Conservation (phyloP, 2,797 vertebrate genomes). For the Pristis pectinata region DNA sequence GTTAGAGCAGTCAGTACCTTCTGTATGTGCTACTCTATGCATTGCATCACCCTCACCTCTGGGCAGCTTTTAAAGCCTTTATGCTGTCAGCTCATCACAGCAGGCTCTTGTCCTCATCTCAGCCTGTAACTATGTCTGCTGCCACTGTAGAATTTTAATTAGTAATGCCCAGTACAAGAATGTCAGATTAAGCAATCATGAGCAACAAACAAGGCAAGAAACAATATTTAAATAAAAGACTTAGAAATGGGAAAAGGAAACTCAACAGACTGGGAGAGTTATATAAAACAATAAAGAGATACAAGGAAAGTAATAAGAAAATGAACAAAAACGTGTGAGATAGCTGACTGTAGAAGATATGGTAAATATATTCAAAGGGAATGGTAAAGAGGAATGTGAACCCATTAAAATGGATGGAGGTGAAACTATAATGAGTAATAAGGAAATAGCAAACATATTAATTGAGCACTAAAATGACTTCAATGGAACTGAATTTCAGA, state of each 20-base stretch:
- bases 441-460: neutral
- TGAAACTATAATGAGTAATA: neutral
- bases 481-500: too few relatives aligned
- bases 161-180: neutral
- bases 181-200: conserved; percentile 7
- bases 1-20: neutral
- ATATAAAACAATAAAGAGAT: neutral
- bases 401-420: neutral
- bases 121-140: neutral
- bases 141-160: neutral
- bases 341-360: neutral
- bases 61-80: neutral
- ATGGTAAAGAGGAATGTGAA: neutral
- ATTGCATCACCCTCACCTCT: neutral
- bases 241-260: neutral
- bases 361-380: neutral
- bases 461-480: too few relatives aligned
- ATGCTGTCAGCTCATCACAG: neutral
- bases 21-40: neutral
- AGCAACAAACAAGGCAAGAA: neutral
- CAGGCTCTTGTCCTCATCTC: neutral
- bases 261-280: neutral
- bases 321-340: neutral
- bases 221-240: neutral
- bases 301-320: neutral